Conservation (phyloP, 53 echinoderm and acorn worm species). For the Actinopyga echinites region DNA sequence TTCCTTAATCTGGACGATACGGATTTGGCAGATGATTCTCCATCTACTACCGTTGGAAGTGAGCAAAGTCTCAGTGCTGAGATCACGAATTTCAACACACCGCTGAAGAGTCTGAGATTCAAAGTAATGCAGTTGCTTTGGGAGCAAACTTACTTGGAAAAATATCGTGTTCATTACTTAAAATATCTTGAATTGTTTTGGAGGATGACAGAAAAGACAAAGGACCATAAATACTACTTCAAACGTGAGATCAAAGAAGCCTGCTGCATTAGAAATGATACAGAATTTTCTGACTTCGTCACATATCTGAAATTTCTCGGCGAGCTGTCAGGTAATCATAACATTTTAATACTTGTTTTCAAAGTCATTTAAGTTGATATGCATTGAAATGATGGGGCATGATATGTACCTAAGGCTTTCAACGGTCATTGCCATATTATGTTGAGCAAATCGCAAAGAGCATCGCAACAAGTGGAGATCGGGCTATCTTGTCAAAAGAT, state of each 20-base stretch:
- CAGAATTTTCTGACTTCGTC: neutral
- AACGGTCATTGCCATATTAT: no score
- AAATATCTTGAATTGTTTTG: constrained; percentile 18
- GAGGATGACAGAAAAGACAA: neutral
- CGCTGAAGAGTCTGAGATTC: no score
- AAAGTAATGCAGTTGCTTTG: neutral
- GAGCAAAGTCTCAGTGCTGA: no score
- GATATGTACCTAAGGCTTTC: no score
- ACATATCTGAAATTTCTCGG: neutral
- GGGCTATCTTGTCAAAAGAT: no score
- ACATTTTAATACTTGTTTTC: no score
- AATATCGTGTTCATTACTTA: neutral
- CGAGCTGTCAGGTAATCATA: neutral
- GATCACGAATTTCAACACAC: no score
- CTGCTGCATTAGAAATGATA: neutral
- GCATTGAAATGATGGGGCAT: no score
- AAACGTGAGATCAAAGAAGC: constrained; percentile 6
- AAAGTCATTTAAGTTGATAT: no score
- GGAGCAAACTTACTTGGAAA: neutral
- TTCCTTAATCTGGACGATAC: neutral
- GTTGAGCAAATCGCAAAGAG: no score
- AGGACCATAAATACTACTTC: neutral
- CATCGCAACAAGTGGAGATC: no score
- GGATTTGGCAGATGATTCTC: neutral
- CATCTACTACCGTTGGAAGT: neutral